phyloP scores from a whole-genome alignment of 2,113 vertebrate genomes.

The Sebastes fasciatus region DNA sequence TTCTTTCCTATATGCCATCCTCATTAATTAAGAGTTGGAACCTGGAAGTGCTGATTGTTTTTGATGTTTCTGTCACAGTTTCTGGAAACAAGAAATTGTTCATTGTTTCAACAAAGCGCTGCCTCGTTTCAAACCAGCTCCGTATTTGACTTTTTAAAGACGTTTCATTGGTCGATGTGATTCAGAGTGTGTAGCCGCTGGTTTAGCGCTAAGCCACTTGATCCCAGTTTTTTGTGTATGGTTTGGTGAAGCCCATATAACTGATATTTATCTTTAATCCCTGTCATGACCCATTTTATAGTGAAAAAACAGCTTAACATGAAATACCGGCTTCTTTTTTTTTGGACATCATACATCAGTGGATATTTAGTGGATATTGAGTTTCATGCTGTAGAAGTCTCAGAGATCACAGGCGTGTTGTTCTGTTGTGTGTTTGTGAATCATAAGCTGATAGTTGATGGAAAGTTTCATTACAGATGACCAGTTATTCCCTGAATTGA shows the following conservation, averaged over 20 bases:
- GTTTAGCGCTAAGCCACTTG: conserved; percentile 52
- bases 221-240: conserved; percentile 41
- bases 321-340: conserved; percentile 44
- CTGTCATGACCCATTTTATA: conserved; percentile 76
- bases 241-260: conserved; percentile 52
- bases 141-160: neutral
- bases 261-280: conserved; percentile 79
- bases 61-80: neutral
- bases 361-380: neutral
- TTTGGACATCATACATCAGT: conserved; percentile 22
- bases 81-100: neutral
- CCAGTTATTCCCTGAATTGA: neutral
- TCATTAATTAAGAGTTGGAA: conserved; percentile 4
- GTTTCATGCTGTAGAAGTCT: neutral
- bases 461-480: neutral
- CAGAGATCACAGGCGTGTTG: neutral
- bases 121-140: neutral
- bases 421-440: neutral
- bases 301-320: conserved; percentile 64
- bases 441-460: neutral
- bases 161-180: conserved; percentile 1
- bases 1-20: conserved; percentile 14
- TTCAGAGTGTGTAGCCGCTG: conserved; percentile 18
- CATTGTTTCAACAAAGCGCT: neutral
- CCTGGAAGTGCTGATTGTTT: conserved; percentile 8